Base-by-base conservation (phyloP, 2,888 invertebrate species). In the Lingula anatina region DNA sequence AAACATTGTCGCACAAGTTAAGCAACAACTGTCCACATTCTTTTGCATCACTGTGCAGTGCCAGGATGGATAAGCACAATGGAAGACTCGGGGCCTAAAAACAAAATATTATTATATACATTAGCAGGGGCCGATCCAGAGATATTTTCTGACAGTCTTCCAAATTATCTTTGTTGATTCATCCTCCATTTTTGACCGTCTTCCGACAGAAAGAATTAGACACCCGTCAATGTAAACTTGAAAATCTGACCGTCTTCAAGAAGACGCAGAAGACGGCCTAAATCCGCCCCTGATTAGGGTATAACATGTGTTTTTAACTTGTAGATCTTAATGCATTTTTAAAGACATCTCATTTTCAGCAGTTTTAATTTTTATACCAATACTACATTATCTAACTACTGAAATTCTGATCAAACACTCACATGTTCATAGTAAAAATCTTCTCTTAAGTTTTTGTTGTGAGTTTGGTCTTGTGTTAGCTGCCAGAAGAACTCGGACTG, bases 371-470 rank as follows among this genome's bases (percentile, higher is more conserved):
- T 28, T 20, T 37, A 7, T 21, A 38, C 37, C 23, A 23, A 28
- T 15, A 45, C 2, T 46, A 21, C 21, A 31, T 41, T 20, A 36
- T 44, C 15, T 41, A 9, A 35, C 49, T 24, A 9, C 15, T 9
- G 27, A 7, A 45, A 9, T 36, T 31, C 18, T 18, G 7, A 43
- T 36, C 9, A 43, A 12, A 35, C 12, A 27, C 49, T 44, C 51
- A 75, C 76, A 64, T 73, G 88, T 67, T 93, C 92, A 70, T 86
- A 93, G 46, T 86, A 86, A 74, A 93, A 93, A 75, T 93, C 92
- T 5, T 86, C 86, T 44, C 91, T 79, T 3, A 89, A 82, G 0
- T 86, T 83, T 42, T 83, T 83, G 71, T 92, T 90, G 64, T 85
- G 55, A 1, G 58, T 55, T 5, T 84, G 80, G 60, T 84, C 81